phyloP scores from a whole-genome alignment of 2,888 invertebrate species.

The Muscina levida region DNA sequence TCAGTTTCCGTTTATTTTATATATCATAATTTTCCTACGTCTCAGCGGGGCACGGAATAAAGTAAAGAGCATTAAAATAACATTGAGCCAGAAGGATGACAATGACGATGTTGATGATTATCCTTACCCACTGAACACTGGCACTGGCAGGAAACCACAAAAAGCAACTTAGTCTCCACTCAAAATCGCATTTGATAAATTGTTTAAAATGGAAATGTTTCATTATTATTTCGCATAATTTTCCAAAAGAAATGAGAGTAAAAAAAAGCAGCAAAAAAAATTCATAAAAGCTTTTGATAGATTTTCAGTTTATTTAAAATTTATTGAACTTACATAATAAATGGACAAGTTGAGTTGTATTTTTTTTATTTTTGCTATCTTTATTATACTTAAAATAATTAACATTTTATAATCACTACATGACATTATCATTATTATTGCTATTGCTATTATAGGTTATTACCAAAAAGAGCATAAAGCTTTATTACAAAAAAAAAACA shows the following conservation, averaged over 20 bases:
- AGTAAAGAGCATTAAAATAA: conserved; percentile 45
- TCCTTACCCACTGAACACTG: conserved; percentile 6
- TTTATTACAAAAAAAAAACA: conserved; percentile 2
- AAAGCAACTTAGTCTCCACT: not conserved
- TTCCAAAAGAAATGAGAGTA: not conserved
- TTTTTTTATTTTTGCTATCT: no score
- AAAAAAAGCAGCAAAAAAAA: conserved; percentile 3
- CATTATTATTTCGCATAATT: conserved; percentile 1
- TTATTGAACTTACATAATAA: conserved; percentile 37
- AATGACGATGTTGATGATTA: no score
- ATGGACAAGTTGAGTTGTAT: conserved; percentile 18
- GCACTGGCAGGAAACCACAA: not conserved
- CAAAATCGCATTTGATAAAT: conserved; percentile 16
- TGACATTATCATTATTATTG: no score
- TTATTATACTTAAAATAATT: conserved; percentile 1
- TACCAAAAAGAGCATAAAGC: not conserved
- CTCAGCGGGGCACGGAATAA: not conserved
- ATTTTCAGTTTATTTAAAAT: conserved; percentile 23
- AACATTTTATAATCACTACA: conserved; percentile 12
- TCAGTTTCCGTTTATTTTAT: no score
- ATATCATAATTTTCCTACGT: not conserved
- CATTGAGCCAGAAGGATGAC: conserved; percentile 44
- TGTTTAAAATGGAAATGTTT: conserved; percentile 6
- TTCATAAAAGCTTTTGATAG: not conserved
- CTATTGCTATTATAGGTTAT: no score